A percentile compares a stretch with the other conserved stretches of the same genome.
phyloP scores from a whole-genome alignment of 2,113 vertebrate species.

The Paratilapia polleni region DNA sequence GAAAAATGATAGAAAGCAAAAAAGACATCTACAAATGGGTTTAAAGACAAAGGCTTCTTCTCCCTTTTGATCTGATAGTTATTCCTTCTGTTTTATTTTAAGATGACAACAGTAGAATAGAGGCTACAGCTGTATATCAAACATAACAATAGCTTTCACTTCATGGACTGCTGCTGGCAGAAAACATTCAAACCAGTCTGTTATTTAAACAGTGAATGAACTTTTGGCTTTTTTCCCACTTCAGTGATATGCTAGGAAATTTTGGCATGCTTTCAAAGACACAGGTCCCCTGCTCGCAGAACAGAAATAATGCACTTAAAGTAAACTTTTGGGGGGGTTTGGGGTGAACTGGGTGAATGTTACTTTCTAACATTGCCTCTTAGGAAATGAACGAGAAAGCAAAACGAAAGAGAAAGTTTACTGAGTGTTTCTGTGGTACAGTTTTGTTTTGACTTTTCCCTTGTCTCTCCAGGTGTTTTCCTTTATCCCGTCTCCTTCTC shows the following conservation, averaged over 20 bases:
- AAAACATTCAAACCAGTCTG: conserved; percentile 24
- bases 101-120: not conserved
- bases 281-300: not conserved
- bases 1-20: not conserved
- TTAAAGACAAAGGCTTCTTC: not conserved
- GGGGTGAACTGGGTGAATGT: not conserved
- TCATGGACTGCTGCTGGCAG: conserved; percentile 6
- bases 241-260: not conserved
- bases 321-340: not conserved
- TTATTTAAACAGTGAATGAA: conserved; percentile 1
- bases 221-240: conserved; percentile 21
- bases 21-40: not conserved
- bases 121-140: not conserved
- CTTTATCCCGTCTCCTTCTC: not conserved
- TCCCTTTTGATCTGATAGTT: not conserved
- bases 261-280: not conserved
- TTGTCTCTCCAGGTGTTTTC: not conserved
- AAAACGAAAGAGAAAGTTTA: not conserved
- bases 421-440: too few species aligned
- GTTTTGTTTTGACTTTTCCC: not conserved
- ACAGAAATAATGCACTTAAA: not conserved
- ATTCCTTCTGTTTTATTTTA: not conserved
- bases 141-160: conserved; percentile 20
- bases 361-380: not conserved
- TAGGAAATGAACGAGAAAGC: conserved; percentile 7